Evolutionary conservation across 2,797 vertebrate species (phyloP), one percentile per base, ranked within the genome.

Genomic region (Rallus crepitans): DNA sequence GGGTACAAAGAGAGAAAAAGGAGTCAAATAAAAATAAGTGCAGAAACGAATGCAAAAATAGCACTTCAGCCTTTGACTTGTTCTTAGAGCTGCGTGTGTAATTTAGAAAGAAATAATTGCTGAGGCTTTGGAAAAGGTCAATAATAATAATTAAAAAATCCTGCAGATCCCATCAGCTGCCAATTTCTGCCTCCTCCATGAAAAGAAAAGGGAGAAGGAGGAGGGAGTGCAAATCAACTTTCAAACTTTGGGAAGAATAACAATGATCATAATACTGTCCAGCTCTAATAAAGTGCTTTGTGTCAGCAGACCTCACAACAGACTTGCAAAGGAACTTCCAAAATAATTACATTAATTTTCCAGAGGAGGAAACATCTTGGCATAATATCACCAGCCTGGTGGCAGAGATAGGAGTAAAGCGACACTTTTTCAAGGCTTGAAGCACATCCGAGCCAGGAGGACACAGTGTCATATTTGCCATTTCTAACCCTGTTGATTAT

Each of bases 21-120:
- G 17, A 89, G 76, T 59, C 83, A 84, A 92, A 92, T 27, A 50
- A 92, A 93, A 92, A 48, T 39, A 56, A 92, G 12, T 59, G 28
- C 63, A 87, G 75, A 93, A 94, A 72, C 8, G 9, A 2, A 1
- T 76, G 77, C 12, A 80, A 92, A 93, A 92, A 73, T 50, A 96
- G 33, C 28, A 55, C 31, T 2, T 19, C 42, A 57, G 25, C 60
- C 28, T 87, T 69, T 68, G n/a, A 63, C 45, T 92, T 50, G 31
- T 31, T 59, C 77, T 79, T 83, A 75, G 68, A 42, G 57, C 14
- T 50, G 28, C 4, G 42, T n/a, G 7, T 85, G 71, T 79, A 61
- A 95, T 96, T 87, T 78, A 81, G 72, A 80, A 94, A 53, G 47
- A 76, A 80, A 93, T 59, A 48, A 55, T 71, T 93, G 69, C 71